Conservation (phyloP, 2,113 vertebrate species). For the Toxostoma redivivum region DNA sequence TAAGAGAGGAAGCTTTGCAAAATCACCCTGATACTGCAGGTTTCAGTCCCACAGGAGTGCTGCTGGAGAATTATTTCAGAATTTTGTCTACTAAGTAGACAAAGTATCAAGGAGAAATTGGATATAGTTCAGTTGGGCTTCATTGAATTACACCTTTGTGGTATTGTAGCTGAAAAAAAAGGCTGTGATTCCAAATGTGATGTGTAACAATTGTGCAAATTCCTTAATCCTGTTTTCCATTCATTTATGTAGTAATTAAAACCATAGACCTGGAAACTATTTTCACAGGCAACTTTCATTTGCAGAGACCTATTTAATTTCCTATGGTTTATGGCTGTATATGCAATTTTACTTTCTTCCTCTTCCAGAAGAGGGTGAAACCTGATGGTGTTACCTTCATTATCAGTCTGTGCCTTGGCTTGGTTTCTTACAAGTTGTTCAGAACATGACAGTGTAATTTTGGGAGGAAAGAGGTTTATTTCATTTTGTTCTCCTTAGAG, state of each 20-base stretch:
- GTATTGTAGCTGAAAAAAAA: slow-evolving; percentile 21
- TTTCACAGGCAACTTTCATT: slow-evolving; percentile 2
- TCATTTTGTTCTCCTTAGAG: not conserved
- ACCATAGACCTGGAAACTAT: not conserved
- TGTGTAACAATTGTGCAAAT: slow-evolving; percentile 38
- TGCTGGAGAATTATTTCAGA: not conserved
- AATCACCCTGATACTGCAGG: not conserved
- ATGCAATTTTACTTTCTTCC: not conserved
- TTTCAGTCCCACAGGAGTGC: not conserved
- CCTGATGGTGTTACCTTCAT: not conserved
- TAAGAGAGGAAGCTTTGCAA: not conserved
- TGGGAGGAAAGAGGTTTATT: not conserved
- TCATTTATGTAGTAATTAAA: slow-evolving; percentile 41
- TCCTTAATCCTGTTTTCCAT: slow-evolving; percentile 22
- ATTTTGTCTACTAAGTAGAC: not conserved
- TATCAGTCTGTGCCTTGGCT: not conserved
- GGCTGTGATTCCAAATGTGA: not conserved
- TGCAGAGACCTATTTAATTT: not conserved
- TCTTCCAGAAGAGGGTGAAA: not conserved
- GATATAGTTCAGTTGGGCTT: not conserved
- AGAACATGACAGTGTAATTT: not conserved
- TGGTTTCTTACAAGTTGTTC: not conserved
- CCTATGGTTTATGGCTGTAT: not conserved
- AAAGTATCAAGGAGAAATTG: not conserved
- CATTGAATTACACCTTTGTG: not conserved